These are phyloP conservation scores for Darevskia nairensis DNA, from an alignment of 2,797 vertebrate species.

Conservation along the genomic window DNA sequence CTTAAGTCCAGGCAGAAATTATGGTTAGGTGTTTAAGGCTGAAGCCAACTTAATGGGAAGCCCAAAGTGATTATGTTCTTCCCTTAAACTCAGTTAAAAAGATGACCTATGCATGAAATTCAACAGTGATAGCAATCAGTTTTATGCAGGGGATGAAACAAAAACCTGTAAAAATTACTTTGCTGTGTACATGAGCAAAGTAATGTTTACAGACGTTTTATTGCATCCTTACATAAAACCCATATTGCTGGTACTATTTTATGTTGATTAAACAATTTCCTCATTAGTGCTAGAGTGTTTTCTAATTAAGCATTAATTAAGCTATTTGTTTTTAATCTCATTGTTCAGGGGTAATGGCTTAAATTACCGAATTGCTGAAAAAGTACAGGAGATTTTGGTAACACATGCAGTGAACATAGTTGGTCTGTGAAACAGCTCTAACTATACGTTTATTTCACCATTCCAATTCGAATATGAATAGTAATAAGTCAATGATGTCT, in stretches of 20 bases:
- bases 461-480: no score
- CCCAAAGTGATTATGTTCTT: neutral
- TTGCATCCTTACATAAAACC: no score
- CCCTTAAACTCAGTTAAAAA: neutral
- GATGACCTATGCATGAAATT: conserved; percentile 7
- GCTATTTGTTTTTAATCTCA: conserved; percentile 1
- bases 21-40: no score
- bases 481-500: no score
- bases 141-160: conserved; percentile 1
- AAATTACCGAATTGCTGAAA: no score
- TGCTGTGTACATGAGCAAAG: conserved; percentile 19
- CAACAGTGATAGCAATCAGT: neutral
- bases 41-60: neutral
- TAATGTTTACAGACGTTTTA: no score
- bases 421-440: no score
- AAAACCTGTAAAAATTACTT: conserved; percentile 30
- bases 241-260: neutral
- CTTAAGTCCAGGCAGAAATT: no score
- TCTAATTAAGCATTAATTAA: conserved; percentile 38
- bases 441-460: no score
- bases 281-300: conserved; percentile 33
- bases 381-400: no score
- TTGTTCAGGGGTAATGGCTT: neutral
- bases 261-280: neutral
- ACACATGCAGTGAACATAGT: no score